phyloP scores from a whole-genome alignment of 2,113 vertebrate species.

The Phalacrocorax pelagicus region DNA sequence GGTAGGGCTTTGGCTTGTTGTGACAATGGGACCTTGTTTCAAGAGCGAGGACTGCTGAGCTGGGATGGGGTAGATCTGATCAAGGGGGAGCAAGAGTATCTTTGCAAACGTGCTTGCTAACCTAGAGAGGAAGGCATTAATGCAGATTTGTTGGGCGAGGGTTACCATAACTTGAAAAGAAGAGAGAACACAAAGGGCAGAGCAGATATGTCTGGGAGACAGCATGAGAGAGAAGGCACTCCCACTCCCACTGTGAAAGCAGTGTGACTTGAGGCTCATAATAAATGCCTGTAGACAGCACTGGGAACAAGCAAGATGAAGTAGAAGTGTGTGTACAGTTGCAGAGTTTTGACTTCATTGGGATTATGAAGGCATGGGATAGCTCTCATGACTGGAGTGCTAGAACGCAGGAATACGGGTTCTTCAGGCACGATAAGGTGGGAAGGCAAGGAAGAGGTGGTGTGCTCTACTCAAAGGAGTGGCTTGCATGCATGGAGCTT shows the following conservation, averaged over 20 bases:
- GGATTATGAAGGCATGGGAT: background rate
- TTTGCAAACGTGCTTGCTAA: background rate
- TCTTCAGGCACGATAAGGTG: background rate
- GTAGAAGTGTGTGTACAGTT: background rate
- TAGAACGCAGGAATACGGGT: background rate
- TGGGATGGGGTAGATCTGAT: background rate
- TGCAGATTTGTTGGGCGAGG: too few relatives aligned
- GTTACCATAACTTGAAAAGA: background rate
- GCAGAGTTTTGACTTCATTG: background rate
- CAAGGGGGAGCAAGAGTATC: background rate
- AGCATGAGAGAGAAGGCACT: background rate
- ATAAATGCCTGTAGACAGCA: background rate
- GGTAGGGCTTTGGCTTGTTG: background rate
- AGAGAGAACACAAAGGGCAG: background rate
- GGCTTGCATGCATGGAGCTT: background rate
- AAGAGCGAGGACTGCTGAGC: background rate
- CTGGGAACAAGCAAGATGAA: background rate
- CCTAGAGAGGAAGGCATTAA: background rate
- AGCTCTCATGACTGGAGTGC: background rate
- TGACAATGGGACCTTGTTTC: background rate
- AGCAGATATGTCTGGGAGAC: background rate
- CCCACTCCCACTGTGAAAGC: background rate
- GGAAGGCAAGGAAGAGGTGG: background rate
- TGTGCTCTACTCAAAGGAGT: background rate
- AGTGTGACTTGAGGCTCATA: background rate